phyloP scores from a whole-genome alignment of 2,888 invertebrate species.

The Microplitis manilae region DNA sequence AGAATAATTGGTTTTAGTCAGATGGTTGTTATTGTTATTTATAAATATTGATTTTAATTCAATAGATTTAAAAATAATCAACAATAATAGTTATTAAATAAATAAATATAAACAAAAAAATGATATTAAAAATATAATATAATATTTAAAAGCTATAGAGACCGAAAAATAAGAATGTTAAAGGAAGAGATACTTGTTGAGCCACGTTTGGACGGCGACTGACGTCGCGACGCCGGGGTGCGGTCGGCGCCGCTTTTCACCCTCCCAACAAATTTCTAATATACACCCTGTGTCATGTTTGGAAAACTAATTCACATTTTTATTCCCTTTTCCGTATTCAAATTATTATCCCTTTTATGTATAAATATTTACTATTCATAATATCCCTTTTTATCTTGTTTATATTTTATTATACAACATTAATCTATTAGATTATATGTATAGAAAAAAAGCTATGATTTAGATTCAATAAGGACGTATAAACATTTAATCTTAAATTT shows the following conservation, averaged over 20 bases:
- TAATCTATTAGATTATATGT: no score
- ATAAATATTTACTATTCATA: background rate
- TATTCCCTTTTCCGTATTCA: slow-evolving; percentile 8
- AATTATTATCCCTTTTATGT: background rate
- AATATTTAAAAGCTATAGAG: slow-evolving; percentile 2
- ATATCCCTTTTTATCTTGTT: background rate
- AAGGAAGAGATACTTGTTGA: slow-evolving; percentile 64
- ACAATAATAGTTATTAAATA: background rate
- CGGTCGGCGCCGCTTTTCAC: slow-evolving; percentile 62
- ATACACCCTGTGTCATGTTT: slow-evolving; percentile 47
- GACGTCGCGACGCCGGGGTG: slow-evolving; percentile 65
- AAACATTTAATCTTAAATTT: no score
- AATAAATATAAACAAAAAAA: background rate
- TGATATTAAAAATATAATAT: background rate
- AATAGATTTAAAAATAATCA: background rate
- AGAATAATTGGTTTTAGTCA: background rate
- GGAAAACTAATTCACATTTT: slow-evolving; percentile 11
- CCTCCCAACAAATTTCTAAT: slow-evolving; percentile 45
- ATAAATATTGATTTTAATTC: background rate
- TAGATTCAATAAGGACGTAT: no score
- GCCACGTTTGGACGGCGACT: slow-evolving; percentile 64
- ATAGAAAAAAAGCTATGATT: no score
- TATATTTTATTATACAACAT: slow-evolving; percentile 25
- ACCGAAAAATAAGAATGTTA: background rate
- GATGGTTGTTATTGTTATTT: background rate